phyloP scores from a whole-genome alignment of 2,888 invertebrate species.

The Oscheius onirici region DNA sequence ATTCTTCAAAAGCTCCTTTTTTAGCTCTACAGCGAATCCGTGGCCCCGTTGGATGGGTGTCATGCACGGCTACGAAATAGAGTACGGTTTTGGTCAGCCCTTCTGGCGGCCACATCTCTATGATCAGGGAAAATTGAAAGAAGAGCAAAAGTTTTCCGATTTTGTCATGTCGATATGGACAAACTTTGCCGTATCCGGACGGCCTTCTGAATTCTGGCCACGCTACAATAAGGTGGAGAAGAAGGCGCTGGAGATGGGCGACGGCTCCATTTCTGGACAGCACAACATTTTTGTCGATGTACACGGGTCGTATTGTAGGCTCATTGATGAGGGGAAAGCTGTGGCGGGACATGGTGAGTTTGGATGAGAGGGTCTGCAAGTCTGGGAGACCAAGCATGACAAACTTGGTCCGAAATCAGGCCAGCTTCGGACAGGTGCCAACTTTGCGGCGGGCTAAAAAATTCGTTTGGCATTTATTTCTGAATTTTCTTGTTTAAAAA shows the following conservation, averaged over 20 bases:
- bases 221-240: constrained; percentile 66
- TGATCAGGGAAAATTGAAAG: constrained; percentile 76
- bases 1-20: background rate
- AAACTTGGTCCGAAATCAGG: too few relatives aligned
- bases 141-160: constrained; percentile 78
- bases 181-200: constrained; percentile 93
- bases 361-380: background rate
- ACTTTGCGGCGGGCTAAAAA: too few relatives aligned
- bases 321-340: constrained; percentile 66
- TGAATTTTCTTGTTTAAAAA: too few relatives aligned
- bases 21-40: constrained; percentile 78
- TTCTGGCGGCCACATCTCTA: constrained; percentile 87
- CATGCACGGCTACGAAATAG: constrained; percentile 96
- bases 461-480: too few relatives aligned
- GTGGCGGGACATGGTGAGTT: constrained; percentile 37
- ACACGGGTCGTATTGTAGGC: constrained; percentile 65
- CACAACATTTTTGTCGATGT: constrained; percentile 63
- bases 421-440: too few relatives aligned
- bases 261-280: constrained; percentile 50
- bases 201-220: constrained; percentile 72
- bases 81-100: constrained; percentile 95
- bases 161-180: constrained; percentile 92
- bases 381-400: too few relatives aligned
- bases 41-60: constrained; percentile 99
- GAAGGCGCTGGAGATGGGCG: constrained; percentile 65